phyloP scores from a whole-genome alignment of 2,113 vertebrate genomes.

The Pterocles gutturalis region DNA sequence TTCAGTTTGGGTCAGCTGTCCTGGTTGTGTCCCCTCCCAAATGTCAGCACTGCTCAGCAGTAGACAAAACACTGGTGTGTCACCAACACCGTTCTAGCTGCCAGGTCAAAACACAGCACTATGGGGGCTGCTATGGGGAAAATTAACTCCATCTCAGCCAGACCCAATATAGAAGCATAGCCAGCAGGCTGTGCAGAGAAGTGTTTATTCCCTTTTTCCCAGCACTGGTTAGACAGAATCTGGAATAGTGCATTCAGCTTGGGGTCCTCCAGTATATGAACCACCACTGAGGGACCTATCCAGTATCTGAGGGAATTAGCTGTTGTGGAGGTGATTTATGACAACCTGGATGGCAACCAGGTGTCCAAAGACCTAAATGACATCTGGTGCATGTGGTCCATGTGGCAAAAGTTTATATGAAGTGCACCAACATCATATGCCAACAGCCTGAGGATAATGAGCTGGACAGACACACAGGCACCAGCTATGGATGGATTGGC shows the following conservation, averaged over 20 bases:
- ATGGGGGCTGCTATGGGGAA: too few relatives aligned
- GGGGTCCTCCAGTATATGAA: background rate
- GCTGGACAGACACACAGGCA: background rate
- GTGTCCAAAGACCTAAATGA: background rate
- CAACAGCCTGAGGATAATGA: background rate
- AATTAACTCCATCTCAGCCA: too few relatives aligned
- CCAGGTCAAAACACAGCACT: too few relatives aligned
- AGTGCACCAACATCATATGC: rapidly evolving
- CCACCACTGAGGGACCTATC: too few relatives aligned
- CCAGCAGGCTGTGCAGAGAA: background rate
- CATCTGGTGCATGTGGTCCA: rapidly evolving
- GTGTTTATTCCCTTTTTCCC: background rate
- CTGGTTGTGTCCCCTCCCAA: too few relatives aligned
- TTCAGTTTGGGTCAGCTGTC: too few relatives aligned
- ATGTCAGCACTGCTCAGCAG: too few relatives aligned
- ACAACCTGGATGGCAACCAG: too few relatives aligned
- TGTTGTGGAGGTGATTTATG: background rate
- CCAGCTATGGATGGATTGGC: background rate
- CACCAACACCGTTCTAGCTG: too few relatives aligned
- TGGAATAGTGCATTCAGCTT: background rate
- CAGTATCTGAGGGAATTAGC: background rate
- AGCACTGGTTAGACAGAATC: background rate
- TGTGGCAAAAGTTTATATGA: background rate
- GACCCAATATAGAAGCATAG: too few relatives aligned
- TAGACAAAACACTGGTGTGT: too few relatives aligned